These are phyloP conservation scores for Baryphthengus martii DNA, from an alignment of 2,113 vertebrate genomes.

Conservation along the genomic window DNA sequence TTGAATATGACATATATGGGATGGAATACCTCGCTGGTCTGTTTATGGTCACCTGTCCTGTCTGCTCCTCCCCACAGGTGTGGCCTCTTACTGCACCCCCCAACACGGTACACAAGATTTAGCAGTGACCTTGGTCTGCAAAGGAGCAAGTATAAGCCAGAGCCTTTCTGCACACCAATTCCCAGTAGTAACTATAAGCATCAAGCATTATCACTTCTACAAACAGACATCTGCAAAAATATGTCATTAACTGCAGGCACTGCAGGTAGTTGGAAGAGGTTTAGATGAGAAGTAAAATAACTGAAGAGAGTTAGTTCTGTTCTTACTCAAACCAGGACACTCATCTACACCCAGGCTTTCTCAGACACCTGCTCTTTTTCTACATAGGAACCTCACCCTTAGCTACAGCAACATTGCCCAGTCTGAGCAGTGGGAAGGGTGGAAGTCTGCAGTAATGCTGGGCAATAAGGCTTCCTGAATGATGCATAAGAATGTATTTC, in stretches of 20 bases:
- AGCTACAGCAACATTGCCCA: rapidly evolving
- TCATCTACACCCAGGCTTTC: not conserved
- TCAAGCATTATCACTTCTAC: not conserved
- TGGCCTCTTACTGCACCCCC: not conserved
- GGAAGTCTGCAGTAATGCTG: rapidly evolving
- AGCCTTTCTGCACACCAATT: not conserved
- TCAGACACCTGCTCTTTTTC: not conserved
- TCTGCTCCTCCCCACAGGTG: not conserved
- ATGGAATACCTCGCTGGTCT: not conserved
- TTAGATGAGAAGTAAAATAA: not conserved
- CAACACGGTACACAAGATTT: not conserved
- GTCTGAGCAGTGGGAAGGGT: not conserved
- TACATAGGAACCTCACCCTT: not conserved
- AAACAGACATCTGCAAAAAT: not conserved
- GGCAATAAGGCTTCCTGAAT: not conserved
- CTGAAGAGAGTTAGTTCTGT: not conserved
- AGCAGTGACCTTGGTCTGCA: not conserved
- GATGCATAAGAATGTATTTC: not conserved
- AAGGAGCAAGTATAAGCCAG: not conserved
- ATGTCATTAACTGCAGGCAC: not conserved
- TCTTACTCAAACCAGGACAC: not conserved
- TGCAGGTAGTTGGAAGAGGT: not conserved
- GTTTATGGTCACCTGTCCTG: not conserved
- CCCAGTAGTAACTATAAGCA: not conserved
- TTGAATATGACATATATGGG: not conserved